Percentiles rank a stretch among this genome's conserved stretches.
phyloP scores from a whole-genome alignment of 2,888 invertebrate genomes.

The Eristalinus aeneus region DNA sequence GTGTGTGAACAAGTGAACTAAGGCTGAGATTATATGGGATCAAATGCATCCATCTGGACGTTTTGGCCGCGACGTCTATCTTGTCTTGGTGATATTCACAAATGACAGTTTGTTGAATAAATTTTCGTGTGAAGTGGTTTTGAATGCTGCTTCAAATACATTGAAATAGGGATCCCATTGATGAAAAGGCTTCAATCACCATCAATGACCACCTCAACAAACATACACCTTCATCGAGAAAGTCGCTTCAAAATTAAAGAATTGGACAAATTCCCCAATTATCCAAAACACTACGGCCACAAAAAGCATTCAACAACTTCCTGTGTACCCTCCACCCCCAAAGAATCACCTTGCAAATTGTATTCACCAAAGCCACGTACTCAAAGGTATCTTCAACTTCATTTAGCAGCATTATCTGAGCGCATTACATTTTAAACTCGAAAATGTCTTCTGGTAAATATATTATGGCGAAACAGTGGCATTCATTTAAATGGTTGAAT shows the following conservation, averaged over 20 bases:
- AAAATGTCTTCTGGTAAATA: slow-evolving; percentile 51
- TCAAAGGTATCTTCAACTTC: slow-evolving; percentile 6
- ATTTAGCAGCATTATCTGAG: slow-evolving; percentile 34
- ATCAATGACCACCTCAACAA: no score
- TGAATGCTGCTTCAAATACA: no score
- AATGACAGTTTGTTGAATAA: no score
- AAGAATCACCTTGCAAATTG: slow-evolving; percentile 51
- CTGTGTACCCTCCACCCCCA: neutral
- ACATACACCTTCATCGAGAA: no score
- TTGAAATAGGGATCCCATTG: no score
- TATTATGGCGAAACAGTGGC: slow-evolving; percentile 44
- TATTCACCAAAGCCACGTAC: neutral
- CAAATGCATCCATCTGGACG: no score
- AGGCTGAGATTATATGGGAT: no score
- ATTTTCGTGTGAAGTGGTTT: no score
- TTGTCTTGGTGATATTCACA: no score
- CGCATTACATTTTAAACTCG: slow-evolving; percentile 41
- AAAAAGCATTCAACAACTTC: neutral
- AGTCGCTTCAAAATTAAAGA: neutral
- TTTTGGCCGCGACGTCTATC: no score
- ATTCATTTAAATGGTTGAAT: slow-evolving; percentile 30
- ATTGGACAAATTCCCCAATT: neutral
- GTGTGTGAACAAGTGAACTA: no score
- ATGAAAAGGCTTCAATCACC: no score
- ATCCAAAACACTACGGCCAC: neutral